Percentiles rank a stretch among this genome's conserved stretches.
Conservation (phyloP, 37 sponge, comb jelly and placozoan genomes). For the Chondrosia reniformis region DNA sequence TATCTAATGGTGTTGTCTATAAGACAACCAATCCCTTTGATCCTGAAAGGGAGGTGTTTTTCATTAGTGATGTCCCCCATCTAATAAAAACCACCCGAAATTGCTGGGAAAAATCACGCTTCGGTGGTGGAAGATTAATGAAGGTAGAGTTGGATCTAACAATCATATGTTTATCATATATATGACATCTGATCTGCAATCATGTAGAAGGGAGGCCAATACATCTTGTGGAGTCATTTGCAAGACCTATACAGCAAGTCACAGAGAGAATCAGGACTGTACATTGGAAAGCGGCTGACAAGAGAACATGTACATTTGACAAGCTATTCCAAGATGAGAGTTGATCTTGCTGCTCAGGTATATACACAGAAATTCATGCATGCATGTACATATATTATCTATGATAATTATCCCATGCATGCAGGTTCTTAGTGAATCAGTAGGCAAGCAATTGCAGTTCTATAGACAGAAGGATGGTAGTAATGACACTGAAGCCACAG, state of each 20-base stretch:
- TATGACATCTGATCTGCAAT: background rate
- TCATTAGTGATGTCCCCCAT: conserved; percentile 24
- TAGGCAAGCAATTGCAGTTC: conserved; percentile 26
- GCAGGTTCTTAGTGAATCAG: conserved; percentile 40
- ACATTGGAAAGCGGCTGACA: background rate
- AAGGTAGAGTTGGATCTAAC: background rate
- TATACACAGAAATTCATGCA: background rate
- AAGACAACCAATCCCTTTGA: background rate
- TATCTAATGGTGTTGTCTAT: conserved; percentile 4
- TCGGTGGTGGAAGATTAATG: background rate
- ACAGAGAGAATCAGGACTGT: background rate
- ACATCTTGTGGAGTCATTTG: background rate
- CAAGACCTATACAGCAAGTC: background rate
- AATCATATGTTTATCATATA: background rate
- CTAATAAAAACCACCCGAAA: conserved; percentile 24
- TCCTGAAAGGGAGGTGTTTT: background rate
- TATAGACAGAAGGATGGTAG: background rate
- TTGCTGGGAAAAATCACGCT: conserved; percentile 28
- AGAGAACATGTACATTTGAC: conserved; percentile 10
- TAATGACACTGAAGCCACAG: conserved; percentile 22
- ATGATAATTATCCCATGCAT: background rate
- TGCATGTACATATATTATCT: background rate
- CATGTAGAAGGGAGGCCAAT: background rate
- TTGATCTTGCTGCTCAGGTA: conserved; percentile 23
- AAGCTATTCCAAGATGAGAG: conserved; percentile 15